phyloP scores from a whole-genome alignment of 2,797 vertebrate species.

The Caiman crocodilus region DNA sequence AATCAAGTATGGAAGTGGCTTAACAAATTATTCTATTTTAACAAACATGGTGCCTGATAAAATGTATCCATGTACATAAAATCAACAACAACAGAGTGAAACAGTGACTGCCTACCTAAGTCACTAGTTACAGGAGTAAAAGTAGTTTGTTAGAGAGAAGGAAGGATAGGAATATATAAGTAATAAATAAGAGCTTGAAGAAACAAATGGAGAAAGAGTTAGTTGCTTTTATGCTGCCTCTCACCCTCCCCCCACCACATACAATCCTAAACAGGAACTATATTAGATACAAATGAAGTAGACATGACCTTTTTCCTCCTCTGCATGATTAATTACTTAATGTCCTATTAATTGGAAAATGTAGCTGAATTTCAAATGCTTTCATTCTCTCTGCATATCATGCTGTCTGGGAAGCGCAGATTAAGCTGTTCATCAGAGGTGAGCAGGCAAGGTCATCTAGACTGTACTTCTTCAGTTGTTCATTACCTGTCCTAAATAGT shows the following conservation, averaged over 20 bases:
- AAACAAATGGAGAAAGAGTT: slow-evolving; percentile 9
- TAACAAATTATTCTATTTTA: slow-evolving; percentile 9
- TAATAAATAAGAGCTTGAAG: neutral
- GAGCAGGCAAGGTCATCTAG: slow-evolving; percentile 81
- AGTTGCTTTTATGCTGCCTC: slow-evolving; percentile 42
- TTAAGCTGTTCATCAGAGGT: slow-evolving; percentile 86
- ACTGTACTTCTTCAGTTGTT: slow-evolving; percentile 81
- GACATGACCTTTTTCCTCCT: slow-evolving; percentile 87
- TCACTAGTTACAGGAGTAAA: slow-evolving; percentile 25
- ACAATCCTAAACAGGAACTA: slow-evolving; percentile 61
- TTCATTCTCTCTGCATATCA: slow-evolving; percentile 91
- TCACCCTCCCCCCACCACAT: slow-evolving; percentile 27
- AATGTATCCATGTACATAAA: neutral
- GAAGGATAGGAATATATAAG: neutral
- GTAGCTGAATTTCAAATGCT: slow-evolving; percentile 88
- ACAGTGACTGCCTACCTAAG: neutral
- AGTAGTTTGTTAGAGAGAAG: neutral
- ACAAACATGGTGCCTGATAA: neutral
- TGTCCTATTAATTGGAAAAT: slow-evolving; percentile 94
- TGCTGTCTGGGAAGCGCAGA: slow-evolving; percentile 85
- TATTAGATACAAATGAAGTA: slow-evolving; percentile 75
- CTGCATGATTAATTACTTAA: slow-evolving; percentile 97
- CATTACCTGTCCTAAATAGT: slow-evolving; percentile 81
- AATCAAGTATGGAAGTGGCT: neutral
- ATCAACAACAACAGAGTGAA: neutral